Conservation (phyloP, 2,888 invertebrate genomes). For the Scotopteryx bipunctaria region DNA sequence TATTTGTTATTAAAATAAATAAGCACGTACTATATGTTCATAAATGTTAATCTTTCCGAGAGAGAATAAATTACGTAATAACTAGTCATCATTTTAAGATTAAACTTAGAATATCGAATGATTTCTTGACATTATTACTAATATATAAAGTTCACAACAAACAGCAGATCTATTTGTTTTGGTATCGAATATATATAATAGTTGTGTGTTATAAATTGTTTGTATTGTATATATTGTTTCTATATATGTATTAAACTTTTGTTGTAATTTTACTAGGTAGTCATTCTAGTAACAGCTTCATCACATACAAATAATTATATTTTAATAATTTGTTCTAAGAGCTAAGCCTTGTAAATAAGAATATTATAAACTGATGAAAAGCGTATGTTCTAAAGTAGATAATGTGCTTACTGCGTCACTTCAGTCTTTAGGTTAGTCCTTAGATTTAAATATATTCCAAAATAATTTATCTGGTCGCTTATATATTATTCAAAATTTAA, state of each 20-base stretch:
- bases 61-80: conserved; percentile 14
- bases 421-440: not conserved
- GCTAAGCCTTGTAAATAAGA: conserved; percentile 46
- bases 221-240: not conserved
- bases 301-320: not conserved
- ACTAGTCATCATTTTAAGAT: not conserved
- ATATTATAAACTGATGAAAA: conserved; percentile 61
- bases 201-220: not conserved
- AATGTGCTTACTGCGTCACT: conserved; percentile 57
- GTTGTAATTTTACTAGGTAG: not conserved
- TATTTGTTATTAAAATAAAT: too few relatives aligned
- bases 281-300: not conserved
- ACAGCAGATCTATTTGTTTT: too few relatives aligned
- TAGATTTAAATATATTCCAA: conserved; percentile 1
- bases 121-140: too few relatives aligned
- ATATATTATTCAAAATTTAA: too few relatives aligned
- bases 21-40: not conserved
- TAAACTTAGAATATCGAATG: not conserved
- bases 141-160: too few relatives aligned
- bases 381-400: conserved; percentile 81
- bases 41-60: conserved; percentile 8
- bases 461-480: too few relatives aligned
- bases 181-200: too few relatives aligned
- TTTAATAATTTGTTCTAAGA: not conserved
- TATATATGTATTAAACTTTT: not conserved